These are phyloP conservation scores for Pipistrellus pygmaeus DNA, from an alignment of 2,797 vertebrate species.

Conservation along the genomic window DNA sequence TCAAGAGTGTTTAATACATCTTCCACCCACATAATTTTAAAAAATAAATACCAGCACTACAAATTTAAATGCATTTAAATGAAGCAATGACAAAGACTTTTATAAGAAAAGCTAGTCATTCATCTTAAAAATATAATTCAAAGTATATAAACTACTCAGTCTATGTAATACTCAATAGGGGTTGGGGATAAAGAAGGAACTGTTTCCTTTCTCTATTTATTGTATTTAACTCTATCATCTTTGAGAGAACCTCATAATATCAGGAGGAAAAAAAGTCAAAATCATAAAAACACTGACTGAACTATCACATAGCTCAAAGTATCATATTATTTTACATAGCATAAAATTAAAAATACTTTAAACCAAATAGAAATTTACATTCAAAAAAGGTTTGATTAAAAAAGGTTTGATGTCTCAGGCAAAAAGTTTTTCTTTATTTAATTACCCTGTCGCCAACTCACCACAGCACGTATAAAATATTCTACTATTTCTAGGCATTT, in stretches of 20 bases:
- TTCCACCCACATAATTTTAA: not conserved
- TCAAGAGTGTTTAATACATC: not conserved
- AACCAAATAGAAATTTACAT: not conserved
- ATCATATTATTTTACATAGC: not conserved
- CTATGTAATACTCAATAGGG: not conserved
- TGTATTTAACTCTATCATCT: not conserved
- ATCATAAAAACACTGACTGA: constrained; percentile 15
- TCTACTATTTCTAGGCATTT: constrained; percentile 15
- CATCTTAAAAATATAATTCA: not conserved
- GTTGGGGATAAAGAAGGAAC: not conserved
- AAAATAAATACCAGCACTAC: constrained; percentile 40
- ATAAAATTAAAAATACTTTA: not conserved
- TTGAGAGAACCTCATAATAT: not conserved
- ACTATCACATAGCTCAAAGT: not conserved
- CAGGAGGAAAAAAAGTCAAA: not conserved
- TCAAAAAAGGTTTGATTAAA: too few species aligned
- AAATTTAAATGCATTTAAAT: constrained; percentile 55
- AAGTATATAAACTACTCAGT: constrained; percentile 28
- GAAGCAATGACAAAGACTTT: not conserved
- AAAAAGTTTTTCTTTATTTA: constrained; percentile 23
- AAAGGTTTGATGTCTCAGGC: too few species aligned
- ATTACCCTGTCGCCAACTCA: constrained; percentile 57
- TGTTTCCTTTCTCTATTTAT: not conserved
- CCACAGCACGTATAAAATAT: constrained; percentile 24
- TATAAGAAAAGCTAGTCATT: constrained; percentile 40